phyloP scores from a whole-genome alignment of 30 jellyfish, hydroid and myxozoan species.

The Hydractinia echinata region DNA sequence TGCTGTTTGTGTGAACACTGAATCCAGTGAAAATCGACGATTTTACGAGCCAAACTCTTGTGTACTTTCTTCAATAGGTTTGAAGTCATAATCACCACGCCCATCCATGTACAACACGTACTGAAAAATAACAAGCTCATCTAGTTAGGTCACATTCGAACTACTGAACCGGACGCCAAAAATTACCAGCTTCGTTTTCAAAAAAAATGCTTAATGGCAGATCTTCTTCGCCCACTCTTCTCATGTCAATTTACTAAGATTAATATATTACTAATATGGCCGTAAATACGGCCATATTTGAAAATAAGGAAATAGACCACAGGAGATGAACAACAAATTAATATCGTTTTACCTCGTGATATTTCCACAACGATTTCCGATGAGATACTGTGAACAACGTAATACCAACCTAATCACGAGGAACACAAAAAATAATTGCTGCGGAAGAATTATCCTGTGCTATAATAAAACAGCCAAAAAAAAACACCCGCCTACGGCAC shows the following conservation, averaged over 20 bases:
- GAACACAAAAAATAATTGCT: not conserved
- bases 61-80: conserved; percentile 70
- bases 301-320: not conserved
- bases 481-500: not conserved
- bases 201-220: no score
- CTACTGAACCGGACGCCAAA: no score
- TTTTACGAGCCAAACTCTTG: conserved; percentile 83
- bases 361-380: conserved; percentile 91
- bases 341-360: conserved; percentile 71
- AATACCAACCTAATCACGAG: conserved; percentile 76
- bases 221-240: not conserved
- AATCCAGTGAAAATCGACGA: not conserved
- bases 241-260: not conserved
- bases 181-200: no score
- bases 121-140: conserved; percentile 31
- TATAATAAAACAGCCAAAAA: not conserved
- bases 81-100: conserved; percentile 73
- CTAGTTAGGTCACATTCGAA: not conserved
- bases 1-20: no score
- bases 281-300: not conserved
- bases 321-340: not conserved
- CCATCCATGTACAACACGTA: conserved; percentile 95
- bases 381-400: conserved; percentile 94
- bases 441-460: not conserved
- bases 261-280: no score